phyloP scores from a whole-genome alignment of 2,797 vertebrate genomes.

The Sebastes taczanowskii region DNA sequence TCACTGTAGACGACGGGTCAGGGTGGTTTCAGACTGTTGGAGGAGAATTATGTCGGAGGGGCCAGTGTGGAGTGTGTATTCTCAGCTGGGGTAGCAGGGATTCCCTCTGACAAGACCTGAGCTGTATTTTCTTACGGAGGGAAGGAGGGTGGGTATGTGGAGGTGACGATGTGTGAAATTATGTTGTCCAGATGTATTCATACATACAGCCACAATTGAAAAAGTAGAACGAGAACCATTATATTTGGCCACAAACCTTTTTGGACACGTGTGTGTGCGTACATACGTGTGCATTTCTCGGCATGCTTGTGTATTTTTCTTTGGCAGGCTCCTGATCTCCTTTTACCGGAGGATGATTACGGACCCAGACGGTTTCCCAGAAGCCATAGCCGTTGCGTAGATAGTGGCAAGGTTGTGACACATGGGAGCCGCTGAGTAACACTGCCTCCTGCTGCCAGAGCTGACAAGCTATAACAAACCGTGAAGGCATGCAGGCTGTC shows the following conservation, averaged over 20 bases:
- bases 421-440: conserved; percentile 79
- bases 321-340: conserved; percentile 53
- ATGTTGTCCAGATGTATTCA: conserved; percentile 79
- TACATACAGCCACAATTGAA: conserved; percentile 50
- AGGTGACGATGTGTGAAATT: conserved; percentile 73
- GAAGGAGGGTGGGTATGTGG: neutral
- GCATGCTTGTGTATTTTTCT: conserved; percentile 40
- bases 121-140: conserved; percentile 61
- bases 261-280: conserved; percentile 12
- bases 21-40: conserved; percentile 68
- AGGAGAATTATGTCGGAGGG: conserved; percentile 70
- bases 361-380: conserved; percentile 75
- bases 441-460: conserved; percentile 66
- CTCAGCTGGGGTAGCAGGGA: conserved; percentile 75
- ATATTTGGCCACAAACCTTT: conserved; percentile 41
- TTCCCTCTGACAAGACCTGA: conserved; percentile 81
- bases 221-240: conserved; percentile 46
- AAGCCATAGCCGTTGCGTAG: conserved; percentile 59
- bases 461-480: conserved; percentile 61
- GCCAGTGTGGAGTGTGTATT: conserved; percentile 69
- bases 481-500: conserved; percentile 64
- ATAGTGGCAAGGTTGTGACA: conserved; percentile 59
- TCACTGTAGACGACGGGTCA: conserved; percentile 76
- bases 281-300: conserved; percentile 24
- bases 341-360: conserved; percentile 69